Percentiles rank a stretch among this genome's conserved stretches.
Conservation (phyloP, 2,113 vertebrate species). For the Saimiri boliviensis region DNA sequence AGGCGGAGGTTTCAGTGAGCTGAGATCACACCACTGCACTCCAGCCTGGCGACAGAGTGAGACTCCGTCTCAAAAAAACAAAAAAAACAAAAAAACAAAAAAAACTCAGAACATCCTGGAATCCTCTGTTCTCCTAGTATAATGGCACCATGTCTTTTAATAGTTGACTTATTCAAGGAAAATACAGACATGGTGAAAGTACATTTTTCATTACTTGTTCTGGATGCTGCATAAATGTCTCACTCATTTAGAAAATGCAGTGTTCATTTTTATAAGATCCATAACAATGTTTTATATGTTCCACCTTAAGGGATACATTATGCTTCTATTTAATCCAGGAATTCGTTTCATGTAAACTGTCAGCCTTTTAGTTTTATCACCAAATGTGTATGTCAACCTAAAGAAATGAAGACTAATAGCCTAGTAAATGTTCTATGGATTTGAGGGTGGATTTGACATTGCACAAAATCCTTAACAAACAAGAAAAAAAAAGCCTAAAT, state of each 20-base stretch:
- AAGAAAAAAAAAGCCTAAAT: neutral
- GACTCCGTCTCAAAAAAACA: no score
- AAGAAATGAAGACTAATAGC: conserved; percentile 72
- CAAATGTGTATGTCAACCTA: conserved; percentile 12
- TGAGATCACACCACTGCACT: no score
- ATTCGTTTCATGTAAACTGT: conserved; percentile 19
- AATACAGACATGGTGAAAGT: conserved; percentile 41
- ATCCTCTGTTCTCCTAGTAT: neutral
- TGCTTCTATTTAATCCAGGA: conserved; percentile 33
- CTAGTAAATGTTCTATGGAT: conserved; percentile 64
- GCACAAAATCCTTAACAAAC: conserved; percentile 40
- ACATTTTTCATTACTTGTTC: conserved; percentile 21
- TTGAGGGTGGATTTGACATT: conserved; percentile 64
- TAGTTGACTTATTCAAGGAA: neutral
- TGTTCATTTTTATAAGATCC: conserved; percentile 56
- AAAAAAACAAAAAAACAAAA: no score
- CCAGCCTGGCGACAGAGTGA: no score
- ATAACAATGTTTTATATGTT: conserved; percentile 72
- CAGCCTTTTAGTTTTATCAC: conserved; percentile 39
- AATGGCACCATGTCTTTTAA: neutral
- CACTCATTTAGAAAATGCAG: conserved; percentile 38
- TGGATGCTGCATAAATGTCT: conserved; percentile 41
- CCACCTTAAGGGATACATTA: conserved; percentile 58
- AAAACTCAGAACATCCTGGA: neutral
- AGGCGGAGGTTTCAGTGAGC: no score